A percentile compares a stretch with the other conserved stretches of the same genome.
These are phyloP conservation scores for Phymorhynchus buccinoides DNA, from an alignment of 1,140 invertebrate genomes.

Conservation along the genomic window DNA sequence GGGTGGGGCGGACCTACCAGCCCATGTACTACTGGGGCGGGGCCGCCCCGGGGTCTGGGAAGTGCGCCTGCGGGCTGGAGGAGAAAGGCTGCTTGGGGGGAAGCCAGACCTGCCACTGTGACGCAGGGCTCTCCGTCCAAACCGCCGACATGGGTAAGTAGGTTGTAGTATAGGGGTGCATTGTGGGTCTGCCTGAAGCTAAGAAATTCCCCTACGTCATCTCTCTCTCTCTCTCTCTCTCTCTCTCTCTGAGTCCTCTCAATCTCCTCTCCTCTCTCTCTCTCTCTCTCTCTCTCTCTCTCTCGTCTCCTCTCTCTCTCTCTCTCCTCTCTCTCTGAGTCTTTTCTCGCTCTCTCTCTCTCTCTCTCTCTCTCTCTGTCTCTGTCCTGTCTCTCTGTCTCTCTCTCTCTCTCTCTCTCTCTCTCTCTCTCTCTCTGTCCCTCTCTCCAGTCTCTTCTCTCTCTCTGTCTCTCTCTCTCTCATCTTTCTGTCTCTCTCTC, in stretches of 20 bases:
- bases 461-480: too few species aligned
- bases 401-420: background rate
- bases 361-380: too few species aligned
- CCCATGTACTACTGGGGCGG: conserved; percentile 98
- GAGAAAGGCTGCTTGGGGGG: conserved; percentile 83
- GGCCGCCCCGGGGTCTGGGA: conserved; percentile 89
- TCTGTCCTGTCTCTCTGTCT: too few species aligned
- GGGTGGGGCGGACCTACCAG: conserved; percentile 76
- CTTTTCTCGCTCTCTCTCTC: too few species aligned
- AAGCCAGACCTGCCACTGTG: conserved; percentile 94
- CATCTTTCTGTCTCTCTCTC: too few species aligned
- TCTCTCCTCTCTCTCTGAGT: too few species aligned
- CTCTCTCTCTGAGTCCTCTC: background rate
- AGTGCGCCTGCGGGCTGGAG: conserved; percentile 93
- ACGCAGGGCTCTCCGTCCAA: conserved; percentile 72
- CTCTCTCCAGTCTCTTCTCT: too few species aligned
- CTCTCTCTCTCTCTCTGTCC: too few species aligned
- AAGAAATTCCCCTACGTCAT: background rate
- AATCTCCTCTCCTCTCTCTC: background rate
- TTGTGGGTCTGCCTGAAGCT: background rate
- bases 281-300: background rate
- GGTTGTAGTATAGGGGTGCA: too few species aligned
- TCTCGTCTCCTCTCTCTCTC: background rate
- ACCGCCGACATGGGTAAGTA: conserved; percentile 62
- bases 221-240: background rate